Evolutionary conservation across 2,888 invertebrate genomes (phyloP).

Genomic region (Belgica antarctica): DNA sequence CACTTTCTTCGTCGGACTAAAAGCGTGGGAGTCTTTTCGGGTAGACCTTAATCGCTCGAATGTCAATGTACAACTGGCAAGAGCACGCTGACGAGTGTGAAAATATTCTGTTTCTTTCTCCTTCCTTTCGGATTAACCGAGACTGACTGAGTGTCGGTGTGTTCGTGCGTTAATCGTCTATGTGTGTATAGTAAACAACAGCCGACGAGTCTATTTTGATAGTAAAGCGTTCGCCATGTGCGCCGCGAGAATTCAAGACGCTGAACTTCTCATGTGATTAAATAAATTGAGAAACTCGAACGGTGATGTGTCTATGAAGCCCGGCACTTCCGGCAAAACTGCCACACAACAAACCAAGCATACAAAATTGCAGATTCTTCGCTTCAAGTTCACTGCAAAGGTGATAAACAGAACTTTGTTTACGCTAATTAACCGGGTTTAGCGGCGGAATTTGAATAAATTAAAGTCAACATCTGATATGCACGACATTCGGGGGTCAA

Average conservation of each 20-base stretch:
- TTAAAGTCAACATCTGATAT: no score
- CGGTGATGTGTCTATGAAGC: no score
- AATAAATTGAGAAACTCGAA: no score
- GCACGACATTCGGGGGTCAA: no score
- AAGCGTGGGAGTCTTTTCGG: constrained; percentile 5
- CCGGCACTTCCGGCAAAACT: no score
- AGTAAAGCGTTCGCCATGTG: constrained; percentile 7
- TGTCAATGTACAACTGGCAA: constrained; percentile 39
- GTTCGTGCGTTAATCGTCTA: neutral
- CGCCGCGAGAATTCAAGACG: constrained; percentile 4
- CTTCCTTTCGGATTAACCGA: constrained; percentile 30
- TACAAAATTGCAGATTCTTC: no score
- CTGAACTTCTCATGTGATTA: neutral
- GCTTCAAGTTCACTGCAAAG: no score
- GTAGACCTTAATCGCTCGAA: constrained; percentile 14
- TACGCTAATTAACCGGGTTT: no score
- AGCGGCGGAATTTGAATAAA: no score
- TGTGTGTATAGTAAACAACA: constrained; percentile 2
- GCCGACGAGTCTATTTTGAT: neutral
- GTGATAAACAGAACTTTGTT: no score
- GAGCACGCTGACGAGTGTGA: neutral
- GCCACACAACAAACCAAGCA: no score
- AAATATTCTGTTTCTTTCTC: constrained; percentile 16
- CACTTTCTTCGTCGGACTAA: neutral
- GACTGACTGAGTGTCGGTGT: neutral